phyloP scores from a whole-genome alignment of 1,140 invertebrate genomes.

The Nasonia longicornis region DNA sequence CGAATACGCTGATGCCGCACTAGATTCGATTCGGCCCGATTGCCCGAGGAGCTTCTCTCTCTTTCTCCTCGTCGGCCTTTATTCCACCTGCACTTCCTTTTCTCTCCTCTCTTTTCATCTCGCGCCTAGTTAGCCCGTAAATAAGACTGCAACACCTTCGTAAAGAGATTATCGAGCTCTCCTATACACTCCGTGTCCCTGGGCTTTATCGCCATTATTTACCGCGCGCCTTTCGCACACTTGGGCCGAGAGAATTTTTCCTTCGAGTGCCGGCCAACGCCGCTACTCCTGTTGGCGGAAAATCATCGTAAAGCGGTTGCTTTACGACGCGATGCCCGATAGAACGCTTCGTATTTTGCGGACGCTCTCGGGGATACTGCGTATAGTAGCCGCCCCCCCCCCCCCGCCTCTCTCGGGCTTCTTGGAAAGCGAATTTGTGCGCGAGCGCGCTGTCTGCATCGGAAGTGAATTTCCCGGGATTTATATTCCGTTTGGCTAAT shows the following conservation, averaged over 20 bases:
- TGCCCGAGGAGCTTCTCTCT: conserved; percentile 47
- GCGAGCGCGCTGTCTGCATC: not conserved
- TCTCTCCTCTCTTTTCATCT: conserved; percentile 20
- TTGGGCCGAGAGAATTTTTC: not conserved
- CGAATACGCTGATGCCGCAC: conserved; percentile 61
- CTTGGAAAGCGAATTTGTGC: no score
- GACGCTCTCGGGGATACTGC: not conserved
- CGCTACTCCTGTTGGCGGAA: not conserved
- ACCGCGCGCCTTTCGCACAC: not conserved
- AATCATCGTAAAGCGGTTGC: conserved; percentile 18
- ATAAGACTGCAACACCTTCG: conserved; percentile 51
- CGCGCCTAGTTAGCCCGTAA: conserved; percentile 48
- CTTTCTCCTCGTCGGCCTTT: no score
- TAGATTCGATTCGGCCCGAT: conserved; percentile 56
- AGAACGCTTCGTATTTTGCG: not conserved
- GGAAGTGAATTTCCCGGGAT: not conserved
- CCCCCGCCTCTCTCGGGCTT: no score
- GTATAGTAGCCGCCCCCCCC: no score
- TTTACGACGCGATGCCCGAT: conserved; percentile 5
- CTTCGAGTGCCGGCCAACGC: not conserved
- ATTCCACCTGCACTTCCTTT: no score
- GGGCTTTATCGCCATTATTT: not conserved
- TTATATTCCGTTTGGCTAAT: not conserved
- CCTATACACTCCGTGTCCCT: not conserved
- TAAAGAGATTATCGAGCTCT: conserved; percentile 57